These are phyloP conservation scores for Lichenostomus cassidix DNA, from an alignment of 2,113 vertebrate species.

Conservation along the genomic window DNA sequence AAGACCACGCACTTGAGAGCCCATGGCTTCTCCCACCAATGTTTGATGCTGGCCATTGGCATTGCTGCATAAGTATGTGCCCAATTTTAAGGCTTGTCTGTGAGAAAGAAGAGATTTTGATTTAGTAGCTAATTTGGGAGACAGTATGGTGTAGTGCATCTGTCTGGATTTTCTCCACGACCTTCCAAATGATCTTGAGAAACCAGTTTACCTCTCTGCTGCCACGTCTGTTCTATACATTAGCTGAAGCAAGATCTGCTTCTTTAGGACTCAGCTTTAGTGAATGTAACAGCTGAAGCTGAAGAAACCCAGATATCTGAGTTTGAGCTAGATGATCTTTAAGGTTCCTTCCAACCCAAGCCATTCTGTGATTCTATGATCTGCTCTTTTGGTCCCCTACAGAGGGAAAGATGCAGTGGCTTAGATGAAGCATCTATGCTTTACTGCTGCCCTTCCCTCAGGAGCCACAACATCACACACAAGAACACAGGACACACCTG, in stretches of 20 bases:
- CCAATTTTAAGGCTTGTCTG: not conserved
- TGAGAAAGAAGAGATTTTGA: not conserved
- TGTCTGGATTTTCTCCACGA: not conserved
- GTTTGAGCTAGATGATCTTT: not conserved
- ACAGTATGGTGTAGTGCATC: not conserved
- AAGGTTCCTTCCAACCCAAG: not conserved
- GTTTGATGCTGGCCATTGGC: not conserved
- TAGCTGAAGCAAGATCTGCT: not conserved
- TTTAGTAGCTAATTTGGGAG: not conserved
- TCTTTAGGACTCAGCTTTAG: not conserved
- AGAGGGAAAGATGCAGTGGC: not conserved
- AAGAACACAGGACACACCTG: not conserved
- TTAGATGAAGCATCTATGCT: not conserved
- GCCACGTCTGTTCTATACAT: not conserved
- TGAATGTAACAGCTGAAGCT: not conserved
- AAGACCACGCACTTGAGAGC: not conserved
- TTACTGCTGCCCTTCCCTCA: not conserved
- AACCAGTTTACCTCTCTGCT: not conserved
- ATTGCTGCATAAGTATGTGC: not conserved
- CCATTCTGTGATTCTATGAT: not conserved
- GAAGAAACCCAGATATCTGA: not conserved
- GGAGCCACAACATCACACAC: accelerated
- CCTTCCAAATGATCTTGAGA: not conserved
- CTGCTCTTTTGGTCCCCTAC: not conserved
- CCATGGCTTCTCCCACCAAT: not conserved